Evolutionary conservation across 2,797 vertebrate species (phyloP).

Genomic region (Diplodus puntazzo): DNA sequence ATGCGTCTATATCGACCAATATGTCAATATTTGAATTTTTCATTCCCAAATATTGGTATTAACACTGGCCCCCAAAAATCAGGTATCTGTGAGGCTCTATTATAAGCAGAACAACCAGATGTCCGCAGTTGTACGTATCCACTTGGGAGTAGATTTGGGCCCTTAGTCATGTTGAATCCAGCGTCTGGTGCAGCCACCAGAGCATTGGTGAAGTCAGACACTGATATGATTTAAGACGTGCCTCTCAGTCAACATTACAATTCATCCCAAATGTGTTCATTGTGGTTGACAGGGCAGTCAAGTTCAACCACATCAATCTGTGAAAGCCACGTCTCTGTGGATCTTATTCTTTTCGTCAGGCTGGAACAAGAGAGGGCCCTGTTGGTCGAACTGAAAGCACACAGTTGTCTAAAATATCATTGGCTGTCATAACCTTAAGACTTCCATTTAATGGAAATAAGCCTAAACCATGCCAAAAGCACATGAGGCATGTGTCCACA

Average conservation of each 20-base stretch:
- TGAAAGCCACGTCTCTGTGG: neutral
- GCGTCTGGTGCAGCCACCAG: neutral
- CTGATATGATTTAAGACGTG: neutral
- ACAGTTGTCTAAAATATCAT: neutral
- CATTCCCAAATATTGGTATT: no score
- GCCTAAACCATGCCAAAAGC: neutral
- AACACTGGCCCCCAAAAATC: no score
- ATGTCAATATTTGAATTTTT: no score
- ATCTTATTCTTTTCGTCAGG: neutral
- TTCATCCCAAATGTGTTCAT: neutral
- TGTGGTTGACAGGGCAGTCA: neutral
- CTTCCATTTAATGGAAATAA: neutral
- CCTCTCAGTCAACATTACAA: neutral
- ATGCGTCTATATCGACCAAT: no score
- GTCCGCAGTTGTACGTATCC: no score
- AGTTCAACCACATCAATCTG: neutral
- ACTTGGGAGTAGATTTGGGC: no score
- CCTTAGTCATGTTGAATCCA: neutral
- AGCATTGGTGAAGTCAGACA: neutral
- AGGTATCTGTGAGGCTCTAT: no score
- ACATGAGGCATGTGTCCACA: neutral
- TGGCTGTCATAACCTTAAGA: neutral
- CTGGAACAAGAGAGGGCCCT: neutral
- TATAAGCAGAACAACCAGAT: no score
- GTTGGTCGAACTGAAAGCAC: neutral